phyloP scores from a whole-genome alignment of 2,797 vertebrate species.

The Labeo calbasu region DNA sequence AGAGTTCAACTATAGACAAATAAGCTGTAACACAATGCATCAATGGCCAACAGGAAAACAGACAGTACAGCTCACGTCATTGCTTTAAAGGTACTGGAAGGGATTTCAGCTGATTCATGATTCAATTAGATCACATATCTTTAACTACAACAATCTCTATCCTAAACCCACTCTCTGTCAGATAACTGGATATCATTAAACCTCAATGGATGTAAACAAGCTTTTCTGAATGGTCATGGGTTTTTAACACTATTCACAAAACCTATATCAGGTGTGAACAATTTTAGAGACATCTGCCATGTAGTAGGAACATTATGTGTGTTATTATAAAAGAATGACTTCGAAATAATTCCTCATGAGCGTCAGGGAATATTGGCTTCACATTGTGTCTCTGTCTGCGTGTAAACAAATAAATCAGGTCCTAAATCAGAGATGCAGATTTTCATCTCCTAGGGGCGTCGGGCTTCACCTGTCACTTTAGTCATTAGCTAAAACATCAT shows the following conservation, averaged over 20 bases:
- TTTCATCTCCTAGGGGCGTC: conserved; percentile 3
- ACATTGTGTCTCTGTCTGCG: background rate
- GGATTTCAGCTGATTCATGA: background rate
- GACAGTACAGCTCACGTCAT: background rate
- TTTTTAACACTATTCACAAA: background rate
- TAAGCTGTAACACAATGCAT: background rate
- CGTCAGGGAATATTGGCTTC: background rate
- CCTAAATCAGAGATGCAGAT: background rate
- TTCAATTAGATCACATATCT: background rate
- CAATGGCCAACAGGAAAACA: background rate
- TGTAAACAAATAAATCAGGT: conserved; percentile 33
- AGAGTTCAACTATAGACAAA: background rate
- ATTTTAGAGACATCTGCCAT: conserved; percentile 7
- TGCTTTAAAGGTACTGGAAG: background rate
- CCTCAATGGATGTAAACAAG: background rate
- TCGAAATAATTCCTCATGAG: background rate
- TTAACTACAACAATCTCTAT: background rate
- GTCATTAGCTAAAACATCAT: conserved; percentile 14
- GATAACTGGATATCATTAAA: background rate
- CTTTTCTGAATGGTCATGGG: background rate
- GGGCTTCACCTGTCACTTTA: conserved; percentile 31
- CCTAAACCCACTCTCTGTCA: background rate
- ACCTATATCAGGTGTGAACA: background rate
- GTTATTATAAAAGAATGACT: background rate
- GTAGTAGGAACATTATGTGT: background rate